Evolutionary conservation across 2,113 vertebrate species (phyloP).

Genomic region (Geococcyx californianus): DNA sequence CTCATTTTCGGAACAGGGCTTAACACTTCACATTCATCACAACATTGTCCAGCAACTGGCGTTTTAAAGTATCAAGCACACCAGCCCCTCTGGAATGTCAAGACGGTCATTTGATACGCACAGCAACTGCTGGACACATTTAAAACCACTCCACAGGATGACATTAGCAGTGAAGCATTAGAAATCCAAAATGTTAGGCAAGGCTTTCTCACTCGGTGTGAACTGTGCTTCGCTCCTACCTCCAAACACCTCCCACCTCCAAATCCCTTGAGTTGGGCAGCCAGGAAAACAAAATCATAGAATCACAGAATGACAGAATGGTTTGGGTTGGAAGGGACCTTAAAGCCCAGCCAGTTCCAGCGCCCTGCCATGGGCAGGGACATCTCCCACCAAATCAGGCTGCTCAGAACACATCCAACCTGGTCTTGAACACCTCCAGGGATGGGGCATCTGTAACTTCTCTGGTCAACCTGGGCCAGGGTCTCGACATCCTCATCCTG

Average conservation of each 20-base stretch:
- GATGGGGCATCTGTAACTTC: no score
- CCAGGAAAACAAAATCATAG: neutral
- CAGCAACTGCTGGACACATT: neutral
- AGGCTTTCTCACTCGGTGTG: fast-evolving
- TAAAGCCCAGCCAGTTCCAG: no score
- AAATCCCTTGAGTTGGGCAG: neutral
- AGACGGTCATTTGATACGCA: neutral
- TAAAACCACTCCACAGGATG: neutral
- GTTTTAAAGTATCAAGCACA: neutral
- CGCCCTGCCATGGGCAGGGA: no score
- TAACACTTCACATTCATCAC: neutral
- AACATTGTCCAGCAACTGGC: neutral
- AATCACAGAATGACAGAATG: no score
- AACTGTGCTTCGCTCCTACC: neutral
- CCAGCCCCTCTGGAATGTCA: neutral
- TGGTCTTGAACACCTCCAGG: no score
- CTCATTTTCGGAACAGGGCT: neutral
- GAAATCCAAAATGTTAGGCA: neutral
- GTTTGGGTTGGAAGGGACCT: no score
- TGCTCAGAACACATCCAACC: no score
- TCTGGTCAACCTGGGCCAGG: no score
- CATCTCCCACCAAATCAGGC: no score
- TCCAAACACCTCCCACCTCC: neutral
- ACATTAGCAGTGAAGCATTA: neutral
- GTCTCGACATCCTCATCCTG: no score